These are phyloP conservation scores for Cydia pomonella DNA, from an alignment of 1,140 invertebrate genomes.

Conservation along the genomic window DNA sequence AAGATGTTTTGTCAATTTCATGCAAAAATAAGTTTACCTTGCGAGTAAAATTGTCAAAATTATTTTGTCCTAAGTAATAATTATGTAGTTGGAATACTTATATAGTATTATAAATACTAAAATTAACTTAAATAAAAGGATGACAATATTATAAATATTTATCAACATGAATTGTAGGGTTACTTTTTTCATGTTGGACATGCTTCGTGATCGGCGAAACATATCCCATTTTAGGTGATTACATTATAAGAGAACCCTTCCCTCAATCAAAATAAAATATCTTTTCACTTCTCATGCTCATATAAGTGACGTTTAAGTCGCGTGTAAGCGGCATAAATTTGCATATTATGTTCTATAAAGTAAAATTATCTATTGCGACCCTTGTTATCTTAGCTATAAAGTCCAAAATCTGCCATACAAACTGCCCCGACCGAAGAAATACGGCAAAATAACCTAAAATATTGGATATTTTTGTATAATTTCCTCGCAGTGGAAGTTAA, in stretches of 20 bases:
- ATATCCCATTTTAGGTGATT: slow-evolving; percentile 60
- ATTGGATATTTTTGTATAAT: too few relatives aligned
- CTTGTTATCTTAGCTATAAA: too few relatives aligned
- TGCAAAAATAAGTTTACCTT: not conserved
- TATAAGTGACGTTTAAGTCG: too few relatives aligned
- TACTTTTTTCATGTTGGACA: slow-evolving; percentile 69
- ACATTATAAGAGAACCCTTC: slow-evolving; percentile 51
- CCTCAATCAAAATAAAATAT: slow-evolving; percentile 38
- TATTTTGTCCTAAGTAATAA: slow-evolving; percentile 54
- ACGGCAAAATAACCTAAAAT: too few relatives aligned
- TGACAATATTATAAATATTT: slow-evolving; percentile 77
- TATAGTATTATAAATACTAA: slow-evolving; percentile 73
- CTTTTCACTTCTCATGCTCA: too few relatives aligned
- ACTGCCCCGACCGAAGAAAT: too few relatives aligned
- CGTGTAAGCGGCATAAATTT: too few relatives aligned
- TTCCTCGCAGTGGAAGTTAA: too few relatives aligned
- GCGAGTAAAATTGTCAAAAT: slow-evolving; percentile 15
- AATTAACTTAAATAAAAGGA: slow-evolving; percentile 66
- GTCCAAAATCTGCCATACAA: too few relatives aligned
- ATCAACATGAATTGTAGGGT: slow-evolving; percentile 69
- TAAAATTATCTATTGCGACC: too few relatives aligned
- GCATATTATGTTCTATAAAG: too few relatives aligned
- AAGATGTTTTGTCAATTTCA: not conserved
- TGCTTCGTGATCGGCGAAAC: slow-evolving; percentile 64
- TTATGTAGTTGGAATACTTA: slow-evolving; percentile 61